phyloP scores from a whole-genome alignment of 2,888 invertebrate species.

The Ecliptopera silaceata region DNA sequence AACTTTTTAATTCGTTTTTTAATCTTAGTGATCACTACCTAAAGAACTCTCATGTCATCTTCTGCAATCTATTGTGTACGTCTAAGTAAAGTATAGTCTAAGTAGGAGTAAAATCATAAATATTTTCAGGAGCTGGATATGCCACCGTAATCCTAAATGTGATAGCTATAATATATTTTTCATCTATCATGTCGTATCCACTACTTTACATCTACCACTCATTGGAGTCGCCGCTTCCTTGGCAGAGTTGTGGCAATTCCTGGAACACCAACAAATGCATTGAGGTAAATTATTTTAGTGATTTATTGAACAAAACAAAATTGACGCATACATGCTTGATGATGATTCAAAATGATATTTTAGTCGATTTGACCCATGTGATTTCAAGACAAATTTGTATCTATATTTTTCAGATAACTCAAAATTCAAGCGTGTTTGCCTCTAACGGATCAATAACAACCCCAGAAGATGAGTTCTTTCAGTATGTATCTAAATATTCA shows the following conservation, averaged over 20 bases:
- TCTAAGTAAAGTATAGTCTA: too few relatives aligned
- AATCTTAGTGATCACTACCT: too few relatives aligned
- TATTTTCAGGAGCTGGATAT: conserved; percentile 89
- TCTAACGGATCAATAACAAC: conserved; percentile 79
- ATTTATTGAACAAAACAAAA: background rate
- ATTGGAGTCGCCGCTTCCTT: conserved; percentile 86
- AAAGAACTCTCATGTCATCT: too few relatives aligned
- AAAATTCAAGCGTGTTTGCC: conserved; percentile 56
- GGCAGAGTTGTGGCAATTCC: conserved; percentile 89
- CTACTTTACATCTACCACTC: conserved; percentile 90
- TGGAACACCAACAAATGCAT: conserved; percentile 93
- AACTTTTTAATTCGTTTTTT: too few relatives aligned
- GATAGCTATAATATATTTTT: conserved; percentile 92
- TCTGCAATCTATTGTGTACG: too few relatives aligned
- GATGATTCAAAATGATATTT: background rate
- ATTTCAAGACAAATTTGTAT: too few relatives aligned
- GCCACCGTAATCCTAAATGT: conserved; percentile 91
- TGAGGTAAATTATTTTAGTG: conserved; percentile 67
- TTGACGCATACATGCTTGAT: background rate
- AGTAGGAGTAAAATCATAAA: background rate
- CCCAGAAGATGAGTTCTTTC: conserved; percentile 92
- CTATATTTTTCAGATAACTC: conserved; percentile 71
- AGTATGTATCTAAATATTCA: too few relatives aligned
- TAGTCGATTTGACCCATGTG: background rate
- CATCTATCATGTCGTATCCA: conserved; percentile 93